Evolutionary conservation across 92 coral and sea anemone genomes (phyloP).

Genomic region (Zoanthus sociatus): DNA sequence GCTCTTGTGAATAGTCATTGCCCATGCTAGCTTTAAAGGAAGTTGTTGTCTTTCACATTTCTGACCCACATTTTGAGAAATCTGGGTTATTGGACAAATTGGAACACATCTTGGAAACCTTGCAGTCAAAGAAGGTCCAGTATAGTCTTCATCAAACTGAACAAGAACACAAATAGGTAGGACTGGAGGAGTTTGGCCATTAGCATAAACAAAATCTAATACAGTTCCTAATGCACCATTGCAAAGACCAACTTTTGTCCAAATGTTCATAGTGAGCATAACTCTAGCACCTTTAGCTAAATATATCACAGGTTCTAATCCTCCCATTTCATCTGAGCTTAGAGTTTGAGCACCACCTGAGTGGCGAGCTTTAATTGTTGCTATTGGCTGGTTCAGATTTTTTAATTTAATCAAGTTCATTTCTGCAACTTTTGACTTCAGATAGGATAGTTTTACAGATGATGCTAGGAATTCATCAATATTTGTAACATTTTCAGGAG

Average conservation of each 20-base stretch:
- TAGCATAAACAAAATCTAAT: slow-evolving; percentile 49
- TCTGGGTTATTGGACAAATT: slow-evolving; percentile 44
- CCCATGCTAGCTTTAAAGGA: slow-evolving; percentile 20
- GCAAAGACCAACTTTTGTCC: not conserved
- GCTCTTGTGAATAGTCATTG: no score
- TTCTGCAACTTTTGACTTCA: not conserved
- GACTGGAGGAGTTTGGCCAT: slow-evolving; percentile 59
- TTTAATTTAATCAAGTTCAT: slow-evolving; percentile 6
- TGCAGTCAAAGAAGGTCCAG: not conserved
- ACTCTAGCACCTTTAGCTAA: no score
- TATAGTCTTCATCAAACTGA: slow-evolving; percentile 54
- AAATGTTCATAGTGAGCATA: slow-evolving; percentile 5
- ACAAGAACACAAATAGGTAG: slow-evolving; percentile 63
- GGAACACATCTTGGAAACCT: slow-evolving; percentile 54
- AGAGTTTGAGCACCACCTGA: slow-evolving; percentile 1
- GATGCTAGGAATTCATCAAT: not conserved
- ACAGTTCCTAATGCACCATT: slow-evolving; percentile 66
- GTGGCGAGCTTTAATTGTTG: not conserved
- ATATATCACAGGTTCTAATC: slow-evolving; percentile 46
- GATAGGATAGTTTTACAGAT: not conserved
- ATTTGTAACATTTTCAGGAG: not conserved
- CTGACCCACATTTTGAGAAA: slow-evolving; percentile 53
- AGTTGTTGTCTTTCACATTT: slow-evolving; percentile 69
- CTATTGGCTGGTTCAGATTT: not conserved
- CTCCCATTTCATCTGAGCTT: slow-evolving; percentile 38